A percentile compares a stretch with the other conserved stretches of the same genome.
phyloP scores from a whole-genome alignment of 2,113 vertebrate species.

The Atlantisia rogersi region DNA sequence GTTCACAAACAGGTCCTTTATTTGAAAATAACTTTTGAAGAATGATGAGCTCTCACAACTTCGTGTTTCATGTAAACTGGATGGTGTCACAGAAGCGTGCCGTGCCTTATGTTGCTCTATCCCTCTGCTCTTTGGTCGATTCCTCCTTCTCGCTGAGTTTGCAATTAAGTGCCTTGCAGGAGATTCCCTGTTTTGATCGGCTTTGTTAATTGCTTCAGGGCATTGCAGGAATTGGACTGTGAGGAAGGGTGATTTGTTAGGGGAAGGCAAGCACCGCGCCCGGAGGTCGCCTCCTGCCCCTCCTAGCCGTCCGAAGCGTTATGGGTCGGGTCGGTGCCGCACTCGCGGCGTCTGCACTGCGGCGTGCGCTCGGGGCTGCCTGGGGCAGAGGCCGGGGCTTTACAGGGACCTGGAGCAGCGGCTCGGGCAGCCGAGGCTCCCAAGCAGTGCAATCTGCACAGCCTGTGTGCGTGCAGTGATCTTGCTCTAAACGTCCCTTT shows the following conservation, averaged over 20 bases:
- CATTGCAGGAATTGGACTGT: background rate
- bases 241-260: accelerated
- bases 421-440: background rate
- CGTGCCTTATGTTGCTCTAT: accelerated
- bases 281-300: background rate
- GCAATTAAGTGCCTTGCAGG: background rate
- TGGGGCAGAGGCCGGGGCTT: background rate
- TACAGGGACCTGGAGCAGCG: background rate
- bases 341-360: background rate
- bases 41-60: background rate
- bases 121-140: background rate
- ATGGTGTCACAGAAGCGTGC: background rate
- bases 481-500: background rate
- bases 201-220: background rate
- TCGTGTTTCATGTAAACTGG: background rate
- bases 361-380: background rate
- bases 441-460: background rate
- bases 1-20: background rate
- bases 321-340: accelerated
- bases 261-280: background rate
- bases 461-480: background rate
- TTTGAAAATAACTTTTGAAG: background rate
- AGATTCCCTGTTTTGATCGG: background rate
- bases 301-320: background rate
- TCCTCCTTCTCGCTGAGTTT: background rate